These are phyloP conservation scores for Procambarus clarkii DNA, from an alignment of 1,140 invertebrate genomes.

Conservation along the genomic window DNA sequence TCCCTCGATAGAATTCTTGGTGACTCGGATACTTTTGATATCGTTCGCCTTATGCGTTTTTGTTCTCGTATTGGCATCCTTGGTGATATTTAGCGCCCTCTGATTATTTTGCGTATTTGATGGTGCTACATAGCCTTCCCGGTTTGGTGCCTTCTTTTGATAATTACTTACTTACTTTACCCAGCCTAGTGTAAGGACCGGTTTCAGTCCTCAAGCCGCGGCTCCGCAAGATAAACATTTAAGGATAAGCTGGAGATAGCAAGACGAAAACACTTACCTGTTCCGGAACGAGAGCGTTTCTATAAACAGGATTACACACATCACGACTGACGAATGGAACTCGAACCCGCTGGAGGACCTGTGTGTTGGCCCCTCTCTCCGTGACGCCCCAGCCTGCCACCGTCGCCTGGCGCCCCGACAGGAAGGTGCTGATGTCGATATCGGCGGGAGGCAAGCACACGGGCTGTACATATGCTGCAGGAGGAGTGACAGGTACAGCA, in stretches of 20 bases:
- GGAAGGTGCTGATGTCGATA: neutral
- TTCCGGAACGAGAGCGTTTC: conserved; percentile 41
- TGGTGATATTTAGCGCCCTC: too few species aligned
- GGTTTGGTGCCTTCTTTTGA: too few species aligned
- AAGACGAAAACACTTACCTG: conserved; percentile 3
- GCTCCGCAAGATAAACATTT: neutral
- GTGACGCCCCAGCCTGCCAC: conserved; percentile 51
- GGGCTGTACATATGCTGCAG: conserved; percentile 20
- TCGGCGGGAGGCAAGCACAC: conserved; percentile 29
- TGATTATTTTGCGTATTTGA: too few species aligned
- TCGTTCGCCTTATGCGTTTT: too few species aligned
- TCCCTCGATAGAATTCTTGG: too few species aligned
- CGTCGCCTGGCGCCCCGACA: conserved; percentile 21
- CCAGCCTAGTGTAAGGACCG: neutral
- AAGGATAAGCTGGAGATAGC: neutral
- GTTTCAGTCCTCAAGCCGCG: neutral
- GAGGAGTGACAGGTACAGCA: too few species aligned
- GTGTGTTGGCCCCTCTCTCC: conserved; percentile 55
- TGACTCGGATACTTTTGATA: too few species aligned
- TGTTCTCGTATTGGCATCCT: too few species aligned
- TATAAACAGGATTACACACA: conserved; percentile 42
- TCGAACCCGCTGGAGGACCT: conserved; percentile 38
- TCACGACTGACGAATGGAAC: conserved; percentile 34
- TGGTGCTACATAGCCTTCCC: too few species aligned
- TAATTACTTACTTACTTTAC: too few species aligned